phyloP scores from a whole-genome alignment of 2,888 invertebrate species.

The Scelioninae gen. 1 region DNA sequence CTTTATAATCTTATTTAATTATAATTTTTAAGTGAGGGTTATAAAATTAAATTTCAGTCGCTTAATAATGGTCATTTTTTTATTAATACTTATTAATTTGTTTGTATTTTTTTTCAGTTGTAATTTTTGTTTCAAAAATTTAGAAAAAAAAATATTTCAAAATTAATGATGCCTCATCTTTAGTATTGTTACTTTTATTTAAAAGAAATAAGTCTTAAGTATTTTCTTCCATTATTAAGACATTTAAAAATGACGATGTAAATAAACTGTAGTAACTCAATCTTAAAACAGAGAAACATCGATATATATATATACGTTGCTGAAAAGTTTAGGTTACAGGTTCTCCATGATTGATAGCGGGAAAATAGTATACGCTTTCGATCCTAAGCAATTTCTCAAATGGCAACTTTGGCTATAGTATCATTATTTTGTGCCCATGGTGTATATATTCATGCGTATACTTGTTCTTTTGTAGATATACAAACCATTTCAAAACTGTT shows the following conservation, averaged over 20 bases:
- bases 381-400: constrained; percentile 55
- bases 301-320: background rate
- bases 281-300: constrained; percentile 15
- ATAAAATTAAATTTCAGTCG: too few relatives aligned
- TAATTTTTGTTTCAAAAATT: too few relatives aligned
- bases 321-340: constrained; percentile 57
- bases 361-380: constrained; percentile 25
- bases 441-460: too few relatives aligned
- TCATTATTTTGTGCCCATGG: constrained; percentile 59
- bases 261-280: constrained; percentile 46
- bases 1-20: constrained; percentile 8
- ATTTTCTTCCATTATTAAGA: too few relatives aligned
- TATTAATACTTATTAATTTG: too few relatives aligned
- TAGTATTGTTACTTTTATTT: too few relatives aligned
- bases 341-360: constrained; percentile 13
- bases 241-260: background rate
- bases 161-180: too few relatives aligned
- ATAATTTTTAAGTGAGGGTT: background rate
- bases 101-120: too few relatives aligned
- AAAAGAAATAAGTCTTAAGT: too few relatives aligned
- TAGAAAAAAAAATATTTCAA: too few relatives aligned
- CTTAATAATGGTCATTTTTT: too few relatives aligned
- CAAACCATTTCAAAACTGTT: constrained; percentile 67
- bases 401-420: constrained; percentile 42
- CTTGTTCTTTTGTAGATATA: constrained; percentile 30